These are phyloP conservation scores for Synaphobranchus kaupii DNA, from an alignment of 2,797 vertebrate genomes.

Conservation along the genomic window DNA sequence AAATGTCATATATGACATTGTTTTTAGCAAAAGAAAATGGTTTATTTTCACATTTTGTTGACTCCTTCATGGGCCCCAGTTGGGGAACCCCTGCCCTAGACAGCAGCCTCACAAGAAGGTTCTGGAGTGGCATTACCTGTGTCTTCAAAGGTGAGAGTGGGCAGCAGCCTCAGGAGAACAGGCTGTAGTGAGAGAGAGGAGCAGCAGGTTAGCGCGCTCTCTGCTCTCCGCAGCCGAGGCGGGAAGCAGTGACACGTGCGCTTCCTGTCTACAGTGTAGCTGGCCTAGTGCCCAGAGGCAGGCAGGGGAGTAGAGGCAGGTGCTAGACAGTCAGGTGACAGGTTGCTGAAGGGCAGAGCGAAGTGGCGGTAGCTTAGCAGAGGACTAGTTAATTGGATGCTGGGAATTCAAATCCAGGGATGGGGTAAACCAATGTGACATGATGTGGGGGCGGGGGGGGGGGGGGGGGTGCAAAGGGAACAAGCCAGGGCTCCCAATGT, in stretches of 20 bases:
- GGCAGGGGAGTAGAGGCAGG: not conserved
- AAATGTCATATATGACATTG: too few species aligned
- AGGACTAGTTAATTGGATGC: not conserved
- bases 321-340: not conserved
- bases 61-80: not conserved
- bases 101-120: not conserved
- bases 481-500: not conserved
- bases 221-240: not conserved
- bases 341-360: not conserved
- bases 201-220: not conserved
- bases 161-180: slow-evolving; percentile 70
- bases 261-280: not conserved
- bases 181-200: slow-evolving; percentile 63
- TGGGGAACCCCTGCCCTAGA: not conserved
- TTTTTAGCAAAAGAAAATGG: not conserved
- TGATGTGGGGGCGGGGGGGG: not conserved
- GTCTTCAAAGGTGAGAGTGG: slow-evolving; percentile 34
- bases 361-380: not conserved
- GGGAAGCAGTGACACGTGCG: not conserved
- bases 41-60: not conserved
- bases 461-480: not conserved
- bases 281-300: not conserved
- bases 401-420: not conserved
- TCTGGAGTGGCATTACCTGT: slow-evolving; percentile 59
- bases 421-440: not conserved